phyloP scores from a whole-genome alignment of 2,797 vertebrate genomes.

The Mallotus villosus region DNA sequence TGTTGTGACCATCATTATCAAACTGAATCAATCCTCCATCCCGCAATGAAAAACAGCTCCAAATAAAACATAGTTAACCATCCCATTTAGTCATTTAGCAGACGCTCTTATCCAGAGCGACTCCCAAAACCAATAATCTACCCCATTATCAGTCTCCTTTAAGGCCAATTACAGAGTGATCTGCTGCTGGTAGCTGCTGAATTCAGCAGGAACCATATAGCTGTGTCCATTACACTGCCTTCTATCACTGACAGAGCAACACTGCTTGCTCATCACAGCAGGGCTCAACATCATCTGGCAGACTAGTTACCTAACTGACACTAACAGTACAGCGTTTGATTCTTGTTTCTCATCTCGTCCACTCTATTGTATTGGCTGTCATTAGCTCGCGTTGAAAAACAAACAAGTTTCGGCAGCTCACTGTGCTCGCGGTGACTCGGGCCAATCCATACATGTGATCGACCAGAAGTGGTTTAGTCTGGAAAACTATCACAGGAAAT shows the following conservation, averaged over 20 bases:
- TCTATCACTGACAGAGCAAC: constrained; percentile 22
- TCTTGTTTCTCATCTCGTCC: constrained; percentile 26
- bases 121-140: too few species aligned
- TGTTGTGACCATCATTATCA: neutral
- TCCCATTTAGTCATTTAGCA: too few species aligned
- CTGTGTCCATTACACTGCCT: constrained; percentile 14
- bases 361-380: neutral
- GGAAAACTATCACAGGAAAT: constrained; percentile 23
- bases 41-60: neutral
- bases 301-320: constrained; percentile 24
- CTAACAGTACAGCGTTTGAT: constrained; percentile 13
- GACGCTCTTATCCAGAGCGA: too few species aligned
- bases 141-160: too few species aligned
- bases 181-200: neutral
- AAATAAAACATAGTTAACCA: too few species aligned
- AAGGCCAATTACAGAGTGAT: too few species aligned
- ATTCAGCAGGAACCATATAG: constrained; percentile 7
- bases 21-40: neutral
- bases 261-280: constrained; percentile 25
- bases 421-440: constrained; percentile 5
- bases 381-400: constrained; percentile 8
- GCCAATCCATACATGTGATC: constrained; percentile 7
- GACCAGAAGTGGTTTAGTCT: constrained; percentile 1
- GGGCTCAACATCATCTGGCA: constrained; percentile 15
- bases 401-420: constrained; percentile 13